Evolutionary conservation across 1,140 invertebrate genomes (phyloP), one percentile per base, ranked within the genome.

Genomic region (Zaprionus africanus): DNA sequence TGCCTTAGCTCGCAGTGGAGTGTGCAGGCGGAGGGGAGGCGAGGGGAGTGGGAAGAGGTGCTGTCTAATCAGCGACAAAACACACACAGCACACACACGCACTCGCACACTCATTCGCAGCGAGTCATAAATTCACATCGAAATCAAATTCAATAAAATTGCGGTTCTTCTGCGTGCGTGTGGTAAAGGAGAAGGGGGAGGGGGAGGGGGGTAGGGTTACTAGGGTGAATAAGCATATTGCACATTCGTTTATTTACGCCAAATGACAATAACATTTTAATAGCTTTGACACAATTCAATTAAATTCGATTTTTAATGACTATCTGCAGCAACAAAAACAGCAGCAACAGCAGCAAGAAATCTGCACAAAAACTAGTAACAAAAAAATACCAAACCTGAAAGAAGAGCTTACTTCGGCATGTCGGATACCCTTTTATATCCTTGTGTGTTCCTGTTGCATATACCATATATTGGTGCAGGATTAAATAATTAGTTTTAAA

Each of bases 201-300:
- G 22, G 22, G 34, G 24, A 22, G 17, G 28, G 15, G 22, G 13
- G 34, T 24, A 22, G 17, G 31, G 41, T 26, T 15, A 19, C 19
- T 9, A 38, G 36, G 2, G 4, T 24, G 26, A 66, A 78, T 73
- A 46, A 72, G 68, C 79, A 60, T 78, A 79, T 80, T 79, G 77
- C 73, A 78, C 70, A 81, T 78, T 78, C 81, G 68, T 84, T 78
- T 85, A 78, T 81, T 84, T 78, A 74, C 76, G 77, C 46, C 64
- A 62, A 76, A 70, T 81, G 75, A 73, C 82, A 82, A 86, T 86
- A 62, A 79, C 76, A 81, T 81, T 81, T 81, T 82, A 73, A 82
- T 87, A 82, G 72, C 83, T 87, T 77, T 87, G 76, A 79, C 72
- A 82, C 77, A 77, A 82, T 82, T 86, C 82, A 80, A 86, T 86